Conservation (phyloP, 2,797 vertebrate species). For the Alca torda region DNA sequence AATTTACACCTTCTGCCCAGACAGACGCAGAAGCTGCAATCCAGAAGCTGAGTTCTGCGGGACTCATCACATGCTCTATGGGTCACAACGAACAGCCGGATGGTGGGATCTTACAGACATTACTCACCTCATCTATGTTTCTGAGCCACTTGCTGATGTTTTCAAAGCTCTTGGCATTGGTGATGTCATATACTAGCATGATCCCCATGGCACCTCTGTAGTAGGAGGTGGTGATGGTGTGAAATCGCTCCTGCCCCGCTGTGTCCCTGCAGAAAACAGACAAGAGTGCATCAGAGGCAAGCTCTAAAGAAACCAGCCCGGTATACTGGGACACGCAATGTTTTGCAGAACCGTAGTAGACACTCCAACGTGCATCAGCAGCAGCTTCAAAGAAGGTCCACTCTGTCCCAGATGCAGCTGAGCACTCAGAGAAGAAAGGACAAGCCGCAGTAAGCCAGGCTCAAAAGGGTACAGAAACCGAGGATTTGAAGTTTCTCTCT, state of each 20-base stretch:
- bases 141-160: constrained; percentile 99
- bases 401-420: not conserved
- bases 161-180: constrained; percentile 98
- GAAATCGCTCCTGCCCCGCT: constrained; percentile 96
- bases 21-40: no score
- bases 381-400: not conserved
- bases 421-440: not conserved
- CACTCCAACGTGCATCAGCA: not conserved
- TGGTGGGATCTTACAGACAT: accelerated
- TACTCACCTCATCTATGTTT: constrained; percentile 96
- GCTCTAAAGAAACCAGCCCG: not conserved
- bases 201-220: constrained; percentile 99
- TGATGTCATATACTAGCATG: constrained; percentile 99
- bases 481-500: not conserved
- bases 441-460: not conserved
- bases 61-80: accelerated
- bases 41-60: not conserved
- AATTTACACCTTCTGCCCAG: not conserved
- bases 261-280: constrained; percentile 86
- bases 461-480: not conserved
- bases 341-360: accelerated
- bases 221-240: constrained; percentile 99
- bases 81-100: not conserved
- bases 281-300: not conserved
- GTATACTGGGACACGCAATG: accelerated